Conservation (phyloP, 2,888 invertebrate species). For the Catocala sponsa region DNA sequence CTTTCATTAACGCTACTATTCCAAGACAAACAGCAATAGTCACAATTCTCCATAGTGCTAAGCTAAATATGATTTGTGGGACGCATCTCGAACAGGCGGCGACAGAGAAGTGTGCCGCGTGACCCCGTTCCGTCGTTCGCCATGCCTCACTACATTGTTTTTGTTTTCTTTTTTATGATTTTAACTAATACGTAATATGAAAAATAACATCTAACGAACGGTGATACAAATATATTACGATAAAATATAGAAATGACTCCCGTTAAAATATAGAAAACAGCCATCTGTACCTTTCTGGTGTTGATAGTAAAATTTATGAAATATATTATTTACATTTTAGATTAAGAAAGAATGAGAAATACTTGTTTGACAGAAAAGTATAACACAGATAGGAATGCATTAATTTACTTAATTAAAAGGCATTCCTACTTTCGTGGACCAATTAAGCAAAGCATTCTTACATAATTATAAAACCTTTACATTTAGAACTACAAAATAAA, state of each 20-base stretch:
- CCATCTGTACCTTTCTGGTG: conserved; percentile 4
- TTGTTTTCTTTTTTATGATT: conserved; percentile 49
- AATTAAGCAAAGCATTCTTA: too few species aligned
- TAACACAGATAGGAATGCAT: too few species aligned
- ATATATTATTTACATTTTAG: neutral
- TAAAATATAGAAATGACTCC: conserved; percentile 18
- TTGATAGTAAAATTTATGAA: neutral
- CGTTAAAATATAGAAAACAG: conserved; percentile 4
- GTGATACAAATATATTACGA: conserved; percentile 21
- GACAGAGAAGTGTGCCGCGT: conserved; percentile 68
- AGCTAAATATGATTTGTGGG: conserved; percentile 83
- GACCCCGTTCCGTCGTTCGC: conserved; percentile 72
- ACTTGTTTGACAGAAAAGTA: too few species aligned
- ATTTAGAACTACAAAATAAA: too few species aligned
- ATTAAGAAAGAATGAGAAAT: too few species aligned
- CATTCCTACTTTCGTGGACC: too few species aligned
- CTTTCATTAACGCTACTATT: conserved; percentile 74
- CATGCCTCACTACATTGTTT: conserved; percentile 53
- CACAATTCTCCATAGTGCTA: conserved; percentile 73
- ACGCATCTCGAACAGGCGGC: conserved; percentile 70
- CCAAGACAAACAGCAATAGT: conserved; percentile 77
- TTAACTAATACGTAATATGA: conserved; percentile 39
- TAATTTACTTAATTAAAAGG: too few species aligned
- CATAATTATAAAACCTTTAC: too few species aligned
- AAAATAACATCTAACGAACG: conserved; percentile 39